phyloP scores from a whole-genome alignment of 2,888 invertebrate genomes.

The Pheosia tremula region DNA sequence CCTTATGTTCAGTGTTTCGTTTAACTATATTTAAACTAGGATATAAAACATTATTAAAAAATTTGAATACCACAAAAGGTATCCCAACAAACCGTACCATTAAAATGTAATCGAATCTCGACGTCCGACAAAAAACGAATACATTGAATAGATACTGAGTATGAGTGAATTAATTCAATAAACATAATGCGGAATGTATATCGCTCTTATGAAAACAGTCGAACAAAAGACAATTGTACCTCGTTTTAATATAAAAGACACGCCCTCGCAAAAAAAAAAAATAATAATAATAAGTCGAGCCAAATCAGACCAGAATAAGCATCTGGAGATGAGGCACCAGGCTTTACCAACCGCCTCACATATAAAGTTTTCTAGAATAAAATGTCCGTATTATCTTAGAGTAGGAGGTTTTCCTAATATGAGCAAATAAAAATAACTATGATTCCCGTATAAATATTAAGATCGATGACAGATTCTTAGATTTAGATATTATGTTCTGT shows the following conservation, averaged over 20 bases:
- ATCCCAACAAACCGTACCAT: constrained; percentile 42
- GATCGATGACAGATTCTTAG: too few relatives aligned
- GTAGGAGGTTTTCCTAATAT: too few relatives aligned
- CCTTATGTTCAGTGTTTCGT: too few relatives aligned
- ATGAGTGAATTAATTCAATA: constrained; percentile 51
- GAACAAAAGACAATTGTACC: constrained; percentile 44
- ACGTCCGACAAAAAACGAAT: constrained; percentile 42
- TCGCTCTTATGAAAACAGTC: constrained; percentile 51
- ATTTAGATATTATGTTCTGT: too few relatives aligned
- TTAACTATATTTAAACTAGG: background rate
- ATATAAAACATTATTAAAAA: constrained; percentile 5
- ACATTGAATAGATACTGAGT: constrained; percentile 53
- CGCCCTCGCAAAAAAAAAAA: constrained; percentile 45
- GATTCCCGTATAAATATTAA: too few relatives aligned
- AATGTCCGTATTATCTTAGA: too few relatives aligned
- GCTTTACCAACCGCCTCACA: too few relatives aligned
- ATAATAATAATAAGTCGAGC: constrained; percentile 63
- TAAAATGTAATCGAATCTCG: constrained; percentile 51
- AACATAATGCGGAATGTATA: constrained; percentile 58
- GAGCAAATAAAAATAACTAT: too few relatives aligned
- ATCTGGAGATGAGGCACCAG: too few relatives aligned
- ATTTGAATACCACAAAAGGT: constrained; percentile 22
- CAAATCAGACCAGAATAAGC: too few relatives aligned
- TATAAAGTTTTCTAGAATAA: too few relatives aligned
- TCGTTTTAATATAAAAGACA: constrained; percentile 43